Base-by-base conservation (phyloP, 2,113 vertebrate genomes). In the Grantiella picta region DNA sequence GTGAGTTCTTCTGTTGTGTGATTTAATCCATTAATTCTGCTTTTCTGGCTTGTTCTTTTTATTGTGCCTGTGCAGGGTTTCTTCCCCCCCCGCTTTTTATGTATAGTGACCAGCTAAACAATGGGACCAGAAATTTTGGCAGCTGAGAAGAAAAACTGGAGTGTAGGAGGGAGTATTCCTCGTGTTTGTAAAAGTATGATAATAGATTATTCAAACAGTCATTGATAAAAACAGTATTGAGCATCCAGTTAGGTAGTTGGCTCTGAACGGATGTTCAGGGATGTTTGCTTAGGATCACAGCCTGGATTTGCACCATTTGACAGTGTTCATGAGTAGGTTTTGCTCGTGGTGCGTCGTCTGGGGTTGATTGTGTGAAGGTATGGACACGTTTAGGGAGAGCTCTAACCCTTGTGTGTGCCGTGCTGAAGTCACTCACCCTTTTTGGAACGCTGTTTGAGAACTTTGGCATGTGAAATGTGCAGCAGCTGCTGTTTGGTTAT, bases 331-430 rank as follows among this genome's bases (percentile, higher is more conserved):
- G 22, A 19, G 27, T 20, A 25, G 28, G 2, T 35, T 59, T 86
- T 83, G 14, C 9, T 47, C 0, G 0, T 29, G 27, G 15, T 35
- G 24, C n/a, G 1, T 80, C 0, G 0, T 69, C 10, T 57, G 0
- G 3, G 5, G 3, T 56, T 36, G 45, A 3, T 31, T 31, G 35
- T 11, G 35, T n/a, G 24, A 45, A 53, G 36, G 15, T 49, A 6
- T 2, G 7, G 19, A 10, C 14, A 2, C 2, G 1, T 29, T 20
- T 38, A 11, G 28, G 50, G 36, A 28, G 31, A 52, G 42, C 36
- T 65, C 9, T 79, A 28, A 11, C 3, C 25, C n/a, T 56, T 7
- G 3, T 1, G 3, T 3, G 3, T 45, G 29, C 11, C 5, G 0
- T 12, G 35, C 49, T 68, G 80, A 66, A 81, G 44, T 65, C 75